Conservation (phyloP, 2,113 vertebrate species). For the Cariama cristata region DNA sequence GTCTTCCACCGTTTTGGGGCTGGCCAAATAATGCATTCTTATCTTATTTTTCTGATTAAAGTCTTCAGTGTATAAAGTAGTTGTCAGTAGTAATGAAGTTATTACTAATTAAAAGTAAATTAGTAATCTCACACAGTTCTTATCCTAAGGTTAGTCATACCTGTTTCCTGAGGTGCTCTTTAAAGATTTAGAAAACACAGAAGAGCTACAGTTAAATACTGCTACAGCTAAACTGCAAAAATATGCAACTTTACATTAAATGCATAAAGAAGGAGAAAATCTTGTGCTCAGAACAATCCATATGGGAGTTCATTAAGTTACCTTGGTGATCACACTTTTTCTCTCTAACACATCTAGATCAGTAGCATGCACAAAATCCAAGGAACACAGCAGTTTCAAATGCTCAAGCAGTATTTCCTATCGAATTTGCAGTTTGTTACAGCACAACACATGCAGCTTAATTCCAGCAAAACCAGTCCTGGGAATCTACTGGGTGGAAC, state of each 20-base stretch:
- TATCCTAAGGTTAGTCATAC: not conserved
- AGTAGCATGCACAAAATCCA: not conserved
- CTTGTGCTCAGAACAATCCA: not conserved
- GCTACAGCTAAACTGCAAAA: not conserved
- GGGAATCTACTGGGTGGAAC: not conserved
- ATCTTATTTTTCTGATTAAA: not conserved
- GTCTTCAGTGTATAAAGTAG: not conserved
- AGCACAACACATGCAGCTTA: not conserved
- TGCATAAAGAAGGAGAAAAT: not conserved
- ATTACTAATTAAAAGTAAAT: not conserved
- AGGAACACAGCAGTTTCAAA: not conserved
- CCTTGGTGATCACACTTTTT: not conserved
- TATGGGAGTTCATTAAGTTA: not conserved
- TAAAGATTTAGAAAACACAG: not conserved
- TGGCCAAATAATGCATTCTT: not conserved
- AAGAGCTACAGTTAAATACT: not conserved
- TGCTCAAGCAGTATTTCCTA: not conserved
- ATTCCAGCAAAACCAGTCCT: not conserved
- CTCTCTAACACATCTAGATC: not conserved
- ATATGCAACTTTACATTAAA: not conserved
- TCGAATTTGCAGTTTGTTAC: not conserved
- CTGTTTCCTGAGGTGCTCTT: not conserved
- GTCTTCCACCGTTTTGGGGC: not conserved
- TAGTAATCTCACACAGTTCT: not conserved
- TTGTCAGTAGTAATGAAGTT: not conserved